Percentiles rank a stretch among this genome's conserved stretches.
Evolutionary conservation across 2,113 vertebrate genomes (phyloP).

Genomic region (Tamias sibiricus): DNA sequence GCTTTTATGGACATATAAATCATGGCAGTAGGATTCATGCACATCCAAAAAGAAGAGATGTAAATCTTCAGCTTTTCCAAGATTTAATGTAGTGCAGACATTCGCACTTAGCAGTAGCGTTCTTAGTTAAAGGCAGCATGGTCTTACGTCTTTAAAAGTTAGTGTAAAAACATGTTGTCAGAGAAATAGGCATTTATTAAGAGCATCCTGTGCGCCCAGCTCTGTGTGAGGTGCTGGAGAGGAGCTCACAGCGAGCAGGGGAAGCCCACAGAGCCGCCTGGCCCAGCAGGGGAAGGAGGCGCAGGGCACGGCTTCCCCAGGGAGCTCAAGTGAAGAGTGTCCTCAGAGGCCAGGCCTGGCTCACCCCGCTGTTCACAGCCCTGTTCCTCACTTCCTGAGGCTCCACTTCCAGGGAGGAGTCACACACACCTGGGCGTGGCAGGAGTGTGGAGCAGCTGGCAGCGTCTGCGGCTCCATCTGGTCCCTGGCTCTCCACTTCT

Average conservation of each 20-base stretch:
- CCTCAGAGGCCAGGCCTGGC: not conserved
- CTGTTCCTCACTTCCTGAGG: not conserved
- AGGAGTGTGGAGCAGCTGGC: not conserved
- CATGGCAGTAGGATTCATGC: constrained; percentile 76
- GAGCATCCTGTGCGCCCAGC: not conserved
- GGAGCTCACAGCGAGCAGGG: not conserved
- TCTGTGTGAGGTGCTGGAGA: not conserved
- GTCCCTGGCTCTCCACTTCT: too few relatives aligned
- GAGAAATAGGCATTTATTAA: not conserved
- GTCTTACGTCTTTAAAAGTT: constrained; percentile 3
- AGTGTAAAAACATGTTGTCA: not conserved
- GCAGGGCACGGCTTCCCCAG: not conserved
- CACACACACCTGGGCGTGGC: not conserved
- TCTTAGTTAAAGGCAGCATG: constrained; percentile 37
- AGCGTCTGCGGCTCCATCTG: too few relatives aligned
- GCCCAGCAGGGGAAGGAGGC: not conserved
- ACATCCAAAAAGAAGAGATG: constrained; percentile 68
- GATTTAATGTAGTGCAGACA: constrained; percentile 3
- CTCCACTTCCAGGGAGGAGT: not conserved
- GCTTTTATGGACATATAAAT: constrained; percentile 85
- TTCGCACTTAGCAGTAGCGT: constrained; percentile 24
- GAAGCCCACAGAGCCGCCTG: rapidly evolving
- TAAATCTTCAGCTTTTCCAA: constrained; percentile 62
- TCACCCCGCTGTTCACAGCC: too few relatives aligned
- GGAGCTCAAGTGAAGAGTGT: not conserved